Evolutionary conservation across 1,140 invertebrate species (phyloP).

Genomic region (Elysia chlorotica): DNA sequence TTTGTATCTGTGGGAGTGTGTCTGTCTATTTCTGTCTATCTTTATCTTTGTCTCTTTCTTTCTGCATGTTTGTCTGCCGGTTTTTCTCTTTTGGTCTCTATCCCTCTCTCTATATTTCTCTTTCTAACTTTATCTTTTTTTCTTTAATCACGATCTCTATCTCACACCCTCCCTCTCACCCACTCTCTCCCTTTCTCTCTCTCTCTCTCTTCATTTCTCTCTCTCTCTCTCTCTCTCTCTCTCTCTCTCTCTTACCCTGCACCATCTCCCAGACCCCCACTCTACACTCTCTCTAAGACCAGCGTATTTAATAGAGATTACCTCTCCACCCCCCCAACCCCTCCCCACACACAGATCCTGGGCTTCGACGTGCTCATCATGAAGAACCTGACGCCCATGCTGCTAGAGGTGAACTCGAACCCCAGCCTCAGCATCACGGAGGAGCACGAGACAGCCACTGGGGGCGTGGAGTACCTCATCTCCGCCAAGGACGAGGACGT

Average conservation of each 20-base stretch:
- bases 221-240: neutral
- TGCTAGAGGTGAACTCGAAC: slow-evolving; percentile 65
- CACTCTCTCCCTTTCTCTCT: neutral
- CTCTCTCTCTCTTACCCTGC: neutral
- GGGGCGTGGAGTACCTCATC: slow-evolving; percentile 32
- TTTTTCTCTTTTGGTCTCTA: no score
- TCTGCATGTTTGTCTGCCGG: no score
- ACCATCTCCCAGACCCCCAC: neutral
- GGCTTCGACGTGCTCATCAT: slow-evolving; percentile 64
- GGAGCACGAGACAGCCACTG: slow-evolving; percentile 47
- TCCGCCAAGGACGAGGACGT: slow-evolving; percentile 59
- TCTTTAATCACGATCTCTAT: no score
- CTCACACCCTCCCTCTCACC: neutral
- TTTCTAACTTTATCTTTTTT: no score
- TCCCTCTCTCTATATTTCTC: no score
- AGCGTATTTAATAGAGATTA: no score
- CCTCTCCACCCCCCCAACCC: neutral
- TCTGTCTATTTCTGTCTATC: no score
- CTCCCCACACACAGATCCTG: slow-evolving; percentile 57
- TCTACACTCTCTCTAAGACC: neutral
- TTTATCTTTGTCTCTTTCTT: no score
- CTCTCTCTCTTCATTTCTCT: neutral
- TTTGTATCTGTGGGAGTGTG: no score
- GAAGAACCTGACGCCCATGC: slow-evolving; percentile 59
- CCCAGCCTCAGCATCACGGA: slow-evolving; percentile 64